Base-by-base conservation (phyloP, 2,797 vertebrate species). In the Zalophus californianus region DNA sequence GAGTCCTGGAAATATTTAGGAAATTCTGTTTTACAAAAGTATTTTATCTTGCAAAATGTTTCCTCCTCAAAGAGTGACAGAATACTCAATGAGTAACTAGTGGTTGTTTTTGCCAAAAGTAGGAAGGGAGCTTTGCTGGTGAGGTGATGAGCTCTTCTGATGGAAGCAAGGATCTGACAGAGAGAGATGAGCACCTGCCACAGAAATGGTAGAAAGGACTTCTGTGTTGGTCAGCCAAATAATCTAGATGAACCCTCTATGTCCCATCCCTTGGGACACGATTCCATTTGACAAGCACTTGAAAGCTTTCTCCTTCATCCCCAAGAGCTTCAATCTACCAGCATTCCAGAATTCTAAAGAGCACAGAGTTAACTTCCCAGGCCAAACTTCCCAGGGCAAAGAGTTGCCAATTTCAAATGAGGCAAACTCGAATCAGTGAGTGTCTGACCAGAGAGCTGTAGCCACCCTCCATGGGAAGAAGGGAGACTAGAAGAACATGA, bases 31-130 rank as follows among this genome's bases (percentile, higher is more conserved):
- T 95, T 90, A 90, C 11, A 23, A 66, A 90, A 62, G 5, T 35
- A 73, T 97, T 97, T 94, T 78, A 48, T 13, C 79, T 90, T 72
- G 86, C 50, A 84, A 94, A 84, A 72, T 7, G 66, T 90, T 85
- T 91, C 16, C 92, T 87, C 56, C 52, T 84, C 86, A 32, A 8
- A 54, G 52, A 62, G 58, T 64, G 79, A 58, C 72, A 82, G 86
- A 85, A 60, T 85, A 38, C n/a, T 54, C 70, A 78, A 2, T 44
- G 64, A 80, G 3, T 56, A 92, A 64, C 16, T 50, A 85, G 18
- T 35, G 48, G 18, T 70, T 73, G 27, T 20, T 88, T 16, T 64
- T 79, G 35, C 32, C 25, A 44, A 50, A 88, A 48, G 32, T 32
- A 66, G 25, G 75, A 58, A 64, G 77, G n/a, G 29, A 6, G 1